Percentiles rank a stretch among this genome's conserved stretches.
phyloP scores from a whole-genome alignment of 2,113 vertebrate genomes.

The Microcebus tavaratra region DNA sequence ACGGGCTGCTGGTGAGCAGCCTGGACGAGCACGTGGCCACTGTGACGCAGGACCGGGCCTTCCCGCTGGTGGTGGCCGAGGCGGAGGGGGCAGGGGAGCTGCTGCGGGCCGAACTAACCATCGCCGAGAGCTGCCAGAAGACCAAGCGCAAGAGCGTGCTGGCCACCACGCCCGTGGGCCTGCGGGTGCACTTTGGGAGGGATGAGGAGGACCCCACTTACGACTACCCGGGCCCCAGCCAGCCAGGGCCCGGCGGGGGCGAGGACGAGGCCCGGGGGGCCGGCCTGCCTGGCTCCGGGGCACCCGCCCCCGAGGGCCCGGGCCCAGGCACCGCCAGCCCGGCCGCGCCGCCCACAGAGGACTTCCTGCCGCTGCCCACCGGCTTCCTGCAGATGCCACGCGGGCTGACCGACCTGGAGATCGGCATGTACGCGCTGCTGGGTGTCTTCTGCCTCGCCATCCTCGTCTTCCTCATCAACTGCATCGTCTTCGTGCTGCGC shows the following conservation, averaged over 20 bases:
- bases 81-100: conserved; percentile 92
- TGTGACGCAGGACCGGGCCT: conserved; percentile 90
- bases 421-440: conserved; percentile 97
- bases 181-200: conserved; percentile 92
- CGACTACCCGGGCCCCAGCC: conserved; percentile 88
- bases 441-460: conserved; percentile 99
- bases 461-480: conserved; percentile 99
- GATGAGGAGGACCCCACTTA: conserved; percentile 88
- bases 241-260: conserved; percentile 77
- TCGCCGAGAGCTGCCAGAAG: conserved; percentile 97
- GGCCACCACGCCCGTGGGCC: conserved; percentile 88
- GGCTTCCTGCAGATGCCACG: conserved; percentile 93
- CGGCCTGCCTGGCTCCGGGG: conserved; percentile 71
- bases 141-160: conserved; percentile 97
- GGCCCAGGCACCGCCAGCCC: conserved; percentile 77
- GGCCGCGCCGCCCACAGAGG: conserved; percentile 78
- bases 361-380: conserved; percentile 92
- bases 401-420: conserved; percentile 97
- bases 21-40: conserved; percentile 92
- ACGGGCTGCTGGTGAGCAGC: conserved; percentile 93
- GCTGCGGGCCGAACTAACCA: conserved; percentile 93
- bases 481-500: conserved; percentile 97
- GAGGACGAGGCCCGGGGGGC: conserved; percentile 87
- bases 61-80: conserved; percentile 92
- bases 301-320: conserved; percentile 78